Base-by-base conservation (phyloP, 2,113 vertebrate species). In the Grus americana region DNA sequence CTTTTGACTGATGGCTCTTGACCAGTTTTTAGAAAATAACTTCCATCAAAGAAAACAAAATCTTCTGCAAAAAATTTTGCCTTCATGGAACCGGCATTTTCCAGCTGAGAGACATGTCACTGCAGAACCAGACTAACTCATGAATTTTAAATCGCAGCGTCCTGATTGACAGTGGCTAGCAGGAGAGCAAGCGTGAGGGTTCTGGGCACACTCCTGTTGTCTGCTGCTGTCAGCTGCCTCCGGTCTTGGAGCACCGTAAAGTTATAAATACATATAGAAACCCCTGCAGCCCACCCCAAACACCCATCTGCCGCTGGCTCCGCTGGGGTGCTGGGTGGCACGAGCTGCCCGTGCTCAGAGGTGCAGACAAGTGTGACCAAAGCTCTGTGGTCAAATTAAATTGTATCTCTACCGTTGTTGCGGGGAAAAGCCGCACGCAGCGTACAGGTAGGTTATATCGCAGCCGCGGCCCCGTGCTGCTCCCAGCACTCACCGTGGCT, bases 191-290 rank as follows among this genome's bases (percentile, higher is more conserved):
- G 52, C 68, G 22, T 0, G 0, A 40, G 27, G 15, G 55, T 71
- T 38, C 46, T 32, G 63, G 42, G 11, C 54, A 17, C 15, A 1
- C 12, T 50, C 36, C 8, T 0, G 2, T 6, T 16, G 52, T 7
- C 11, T 29, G 72, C 78, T 1, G 16, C 66, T 86, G 40, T 29
- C 67, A 58, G 40, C 50, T 86, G 34, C 54, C 49, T 21, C 12
- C 0, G 0, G 9, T 10, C 1, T 40, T 0, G 0, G 26, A 42
- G 34, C 62, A 26, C 4, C 1, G 27, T 4, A 2, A 8, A 7
- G 20, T 18, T 44, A 52, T 24, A 87, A 84, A 89, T 6, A 40
- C 11, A 5, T 21, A 6, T 3, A 44, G 75, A 52, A 70, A 30
- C 1, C 11, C 73, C 65, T 12, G 24, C 4, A 63, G 57, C 38